A percentile compares a stretch with the other conserved stretches of the same genome.
phyloP scores from a whole-genome alignment of 2,888 invertebrate species.

The Cenopis cana region DNA sequence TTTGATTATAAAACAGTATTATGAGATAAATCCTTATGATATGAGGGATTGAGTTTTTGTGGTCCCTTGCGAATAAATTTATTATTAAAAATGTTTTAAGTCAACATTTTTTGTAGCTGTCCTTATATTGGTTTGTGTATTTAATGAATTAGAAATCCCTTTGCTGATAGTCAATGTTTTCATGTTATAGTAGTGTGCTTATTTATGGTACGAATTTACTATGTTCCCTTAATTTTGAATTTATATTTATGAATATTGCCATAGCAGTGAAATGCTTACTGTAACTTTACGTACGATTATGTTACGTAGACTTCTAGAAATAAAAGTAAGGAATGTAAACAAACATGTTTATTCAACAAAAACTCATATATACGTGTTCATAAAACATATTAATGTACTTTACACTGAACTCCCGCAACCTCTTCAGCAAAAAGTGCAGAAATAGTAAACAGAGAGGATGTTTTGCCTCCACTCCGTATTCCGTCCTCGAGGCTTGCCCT shows the following conservation, averaged over 20 bases:
- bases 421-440: constrained; percentile 30
- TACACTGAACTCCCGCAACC: background rate
- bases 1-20: constrained; percentile 14
- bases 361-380: background rate
- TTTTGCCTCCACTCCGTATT: constrained; percentile 68
- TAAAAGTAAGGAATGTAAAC: too few species aligned
- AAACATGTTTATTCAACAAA: background rate
- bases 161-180: too few species aligned
- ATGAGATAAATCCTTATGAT: background rate
- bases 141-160: too few species aligned
- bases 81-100: background rate
- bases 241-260: too few species aligned
- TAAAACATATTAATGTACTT: constrained; percentile 2
- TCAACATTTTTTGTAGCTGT: too few species aligned
- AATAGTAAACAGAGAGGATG: constrained; percentile 48
- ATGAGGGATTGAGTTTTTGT: background rate
- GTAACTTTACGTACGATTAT: too few species aligned
- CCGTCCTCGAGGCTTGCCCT: constrained; percentile 51
- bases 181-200: too few species aligned
- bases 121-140: too few species aligned
- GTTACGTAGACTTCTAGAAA: too few species aligned
- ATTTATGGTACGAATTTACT: too few species aligned
- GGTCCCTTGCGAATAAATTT: background rate
- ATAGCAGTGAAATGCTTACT: too few species aligned
- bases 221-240: too few species aligned